Evolutionary conservation across 2,797 vertebrate species (phyloP).

Genomic region (Chelon auratus): DNA sequence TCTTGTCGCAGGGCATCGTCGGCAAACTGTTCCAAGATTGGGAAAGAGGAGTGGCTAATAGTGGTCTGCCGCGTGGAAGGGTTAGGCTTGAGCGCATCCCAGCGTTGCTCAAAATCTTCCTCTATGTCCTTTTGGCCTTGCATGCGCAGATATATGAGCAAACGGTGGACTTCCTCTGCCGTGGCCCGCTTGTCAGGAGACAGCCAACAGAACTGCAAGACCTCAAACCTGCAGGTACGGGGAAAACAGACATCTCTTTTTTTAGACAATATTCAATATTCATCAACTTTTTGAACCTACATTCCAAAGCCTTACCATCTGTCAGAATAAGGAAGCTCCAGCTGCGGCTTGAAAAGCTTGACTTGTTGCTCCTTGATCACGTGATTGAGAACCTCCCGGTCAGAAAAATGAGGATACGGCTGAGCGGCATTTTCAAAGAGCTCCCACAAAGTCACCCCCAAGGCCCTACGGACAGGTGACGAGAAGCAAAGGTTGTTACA

Average conservation of each 20-base stretch:
- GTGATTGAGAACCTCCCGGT: constrained; percentile 93
- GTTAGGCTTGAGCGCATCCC: constrained; percentile 95
- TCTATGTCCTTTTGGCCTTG: constrained; percentile 95
- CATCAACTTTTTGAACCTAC: not conserved
- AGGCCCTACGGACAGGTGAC: constrained; percentile 83
- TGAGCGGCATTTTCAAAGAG: constrained; percentile 87
- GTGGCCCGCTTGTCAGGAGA: constrained; percentile 93
- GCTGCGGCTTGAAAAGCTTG: constrained; percentile 91
- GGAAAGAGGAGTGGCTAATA: constrained; percentile 90
- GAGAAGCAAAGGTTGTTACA: constrained; percentile 7
- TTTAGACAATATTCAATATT: constrained; percentile 7
- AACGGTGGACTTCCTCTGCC: constrained; percentile 94
- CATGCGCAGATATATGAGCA: constrained; percentile 96
- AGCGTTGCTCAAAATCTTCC: constrained; percentile 96
- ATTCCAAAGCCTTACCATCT: constrained; percentile 88
- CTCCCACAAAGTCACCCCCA: constrained; percentile 96
- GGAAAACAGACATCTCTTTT: not conserved
- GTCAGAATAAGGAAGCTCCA: constrained; percentile 96
- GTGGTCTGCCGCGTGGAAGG: constrained; percentile 85
- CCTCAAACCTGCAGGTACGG: constrained; percentile 89
- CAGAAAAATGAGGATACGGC: constrained; percentile 92
- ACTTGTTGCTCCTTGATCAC: constrained; percentile 95
- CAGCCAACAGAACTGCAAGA: constrained; percentile 98
- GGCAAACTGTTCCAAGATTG: constrained; percentile 93
- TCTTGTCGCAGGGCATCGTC: constrained; percentile 91